A percentile compares a stretch with the other conserved stretches of the same genome.
Evolutionary conservation across 2,113 vertebrate species (phyloP).

Genomic region (Rhinoptilus africanus): DNA sequence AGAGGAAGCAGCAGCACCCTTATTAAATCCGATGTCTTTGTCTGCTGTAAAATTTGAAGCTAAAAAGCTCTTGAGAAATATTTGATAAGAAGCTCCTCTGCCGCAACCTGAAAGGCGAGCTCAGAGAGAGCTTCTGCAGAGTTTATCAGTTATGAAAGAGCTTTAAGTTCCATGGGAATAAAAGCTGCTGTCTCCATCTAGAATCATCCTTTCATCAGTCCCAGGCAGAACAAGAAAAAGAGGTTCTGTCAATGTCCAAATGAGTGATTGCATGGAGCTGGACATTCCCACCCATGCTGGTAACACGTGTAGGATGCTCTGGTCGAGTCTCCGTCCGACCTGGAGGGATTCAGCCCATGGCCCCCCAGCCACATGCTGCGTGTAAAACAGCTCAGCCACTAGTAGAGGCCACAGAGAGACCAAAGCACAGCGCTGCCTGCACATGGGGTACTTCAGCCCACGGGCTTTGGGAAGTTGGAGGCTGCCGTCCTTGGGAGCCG

Average conservation of each 20-base stretch:
- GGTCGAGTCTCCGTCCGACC: background rate
- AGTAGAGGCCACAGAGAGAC: background rate
- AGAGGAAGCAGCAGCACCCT: conserved; percentile 4
- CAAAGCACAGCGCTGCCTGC: background rate
- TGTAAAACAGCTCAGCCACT: background rate
- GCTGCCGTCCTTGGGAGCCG: background rate
- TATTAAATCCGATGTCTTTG: conserved; percentile 34
- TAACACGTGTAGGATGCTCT: background rate
- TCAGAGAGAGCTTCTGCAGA: background rate
- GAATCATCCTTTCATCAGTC: background rate
- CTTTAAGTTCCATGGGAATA: background rate
- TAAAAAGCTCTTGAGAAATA: conserved; percentile 25
- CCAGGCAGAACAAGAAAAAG: background rate
- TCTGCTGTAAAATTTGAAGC: background rate
- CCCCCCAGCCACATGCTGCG: background rate
- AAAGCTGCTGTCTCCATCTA: background rate
- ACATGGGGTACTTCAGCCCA: background rate
- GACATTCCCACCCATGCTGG: background rate
- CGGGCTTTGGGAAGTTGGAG: background rate
- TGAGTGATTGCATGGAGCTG: background rate
- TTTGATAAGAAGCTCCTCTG: background rate
- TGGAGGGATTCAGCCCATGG: background rate
- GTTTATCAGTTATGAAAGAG: background rate
- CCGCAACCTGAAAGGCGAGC: conserved; percentile 13
- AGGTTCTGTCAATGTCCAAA: background rate